Evolutionary conservation across 2,113 vertebrate genomes (phyloP).

Genomic region (Gopherus evgoodei): DNA sequence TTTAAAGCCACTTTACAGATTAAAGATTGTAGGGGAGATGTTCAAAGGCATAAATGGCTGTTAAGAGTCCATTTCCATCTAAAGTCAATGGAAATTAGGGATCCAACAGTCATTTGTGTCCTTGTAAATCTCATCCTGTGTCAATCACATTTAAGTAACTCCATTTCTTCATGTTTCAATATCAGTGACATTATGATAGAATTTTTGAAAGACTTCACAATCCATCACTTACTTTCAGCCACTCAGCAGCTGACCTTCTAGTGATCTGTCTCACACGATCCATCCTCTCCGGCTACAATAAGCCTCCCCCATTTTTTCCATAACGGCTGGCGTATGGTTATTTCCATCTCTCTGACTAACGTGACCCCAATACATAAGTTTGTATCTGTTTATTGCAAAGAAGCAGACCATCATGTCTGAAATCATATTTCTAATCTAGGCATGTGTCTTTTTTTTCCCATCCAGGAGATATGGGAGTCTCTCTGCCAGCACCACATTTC

Average conservation of each 20-base stretch:
- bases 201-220: background rate
- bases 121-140: conserved; percentile 46
- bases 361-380: background rate
- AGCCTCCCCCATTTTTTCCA: background rate
- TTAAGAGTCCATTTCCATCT: conserved; percentile 33
- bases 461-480: background rate
- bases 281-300: background rate
- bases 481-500: background rate
- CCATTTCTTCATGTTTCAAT: background rate
- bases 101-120: conserved; percentile 2
- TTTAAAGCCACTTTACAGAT: conserved; percentile 26
- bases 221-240: background rate
- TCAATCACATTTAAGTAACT: background rate
- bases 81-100: conserved; percentile 15
- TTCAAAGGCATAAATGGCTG: conserved; percentile 22
- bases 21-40: background rate
- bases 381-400: background rate
- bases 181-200: background rate
- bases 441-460: too few relatives aligned
- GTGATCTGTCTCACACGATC: background rate
- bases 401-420: too few relatives aligned
- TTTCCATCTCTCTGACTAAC: background rate
- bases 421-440: too few relatives aligned
- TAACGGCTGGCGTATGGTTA: background rate
- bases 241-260: background rate